Evolutionary conservation across 2,797 vertebrate species (phyloP).

Genomic region (Neostethus bicornis): DNA sequence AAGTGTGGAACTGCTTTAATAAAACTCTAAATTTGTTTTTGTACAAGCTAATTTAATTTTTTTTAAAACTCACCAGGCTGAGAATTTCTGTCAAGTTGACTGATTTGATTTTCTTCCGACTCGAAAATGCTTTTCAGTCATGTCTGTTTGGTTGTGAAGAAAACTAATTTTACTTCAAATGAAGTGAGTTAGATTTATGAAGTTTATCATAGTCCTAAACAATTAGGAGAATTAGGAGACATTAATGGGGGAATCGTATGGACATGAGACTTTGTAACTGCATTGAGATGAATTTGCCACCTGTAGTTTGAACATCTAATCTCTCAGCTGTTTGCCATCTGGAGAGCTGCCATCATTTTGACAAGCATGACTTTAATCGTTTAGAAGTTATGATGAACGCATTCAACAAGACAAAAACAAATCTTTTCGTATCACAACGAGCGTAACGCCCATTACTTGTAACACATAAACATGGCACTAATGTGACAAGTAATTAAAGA

Average conservation of each 20-base stretch:
- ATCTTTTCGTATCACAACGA: slow-evolving; percentile 24
- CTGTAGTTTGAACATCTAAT: background rate
- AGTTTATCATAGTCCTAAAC: too few relatives aligned
- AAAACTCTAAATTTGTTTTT: background rate
- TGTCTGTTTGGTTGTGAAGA: background rate
- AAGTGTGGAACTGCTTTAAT: background rate
- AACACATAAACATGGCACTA: slow-evolving; percentile 16
- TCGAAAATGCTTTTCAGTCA: background rate
- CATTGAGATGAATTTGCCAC: background rate
- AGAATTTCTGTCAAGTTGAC: background rate
- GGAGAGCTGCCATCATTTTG: slow-evolving; percentile 10
- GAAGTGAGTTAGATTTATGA: background rate
- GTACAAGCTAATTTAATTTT: background rate
- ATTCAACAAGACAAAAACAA: slow-evolving; percentile 25
- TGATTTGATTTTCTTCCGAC: background rate
- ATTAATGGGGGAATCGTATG: background rate
- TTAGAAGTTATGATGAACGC: slow-evolving; percentile 13
- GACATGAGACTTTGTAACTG: background rate
- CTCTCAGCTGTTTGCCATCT: background rate
- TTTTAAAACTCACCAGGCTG: background rate
- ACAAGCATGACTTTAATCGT: background rate
- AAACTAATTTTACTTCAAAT: background rate
- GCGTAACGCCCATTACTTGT: slow-evolving; percentile 15
- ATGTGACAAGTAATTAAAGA: slow-evolving; percentile 21
- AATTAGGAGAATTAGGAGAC: background rate